phyloP scores from a whole-genome alignment of 1,140 invertebrate genomes.

The Pemphigus obesinymphae region DNA sequence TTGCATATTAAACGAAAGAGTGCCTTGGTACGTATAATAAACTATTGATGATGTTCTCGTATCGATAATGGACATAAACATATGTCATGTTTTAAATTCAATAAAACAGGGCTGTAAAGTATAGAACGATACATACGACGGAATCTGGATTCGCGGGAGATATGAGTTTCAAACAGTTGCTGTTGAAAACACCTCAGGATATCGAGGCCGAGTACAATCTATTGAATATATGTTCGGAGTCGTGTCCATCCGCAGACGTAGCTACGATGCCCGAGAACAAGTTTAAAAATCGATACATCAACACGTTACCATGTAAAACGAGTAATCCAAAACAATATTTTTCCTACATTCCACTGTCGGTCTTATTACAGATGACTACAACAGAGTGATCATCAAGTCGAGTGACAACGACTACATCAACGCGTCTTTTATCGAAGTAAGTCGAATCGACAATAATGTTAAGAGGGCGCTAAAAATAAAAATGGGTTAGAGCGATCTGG shows the following conservation, averaged over 20 bases:
- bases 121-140: background rate
- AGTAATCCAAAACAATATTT: background rate
- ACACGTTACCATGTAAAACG: conserved; percentile 31
- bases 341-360: background rate
- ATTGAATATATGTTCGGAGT: background rate
- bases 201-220: background rate
- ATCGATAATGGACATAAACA: background rate
- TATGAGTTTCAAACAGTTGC: background rate
- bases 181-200: background rate
- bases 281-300: conserved; percentile 35
- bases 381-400: conserved; percentile 18
- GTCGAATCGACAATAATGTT: too few relatives aligned
- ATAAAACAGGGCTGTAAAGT: background rate
- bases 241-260: background rate
- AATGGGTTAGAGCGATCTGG: too few relatives aligned
- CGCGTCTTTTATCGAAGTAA: conserved; percentile 40
- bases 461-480: too few relatives aligned
- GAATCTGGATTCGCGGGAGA: background rate
- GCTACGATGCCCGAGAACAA: background rate
- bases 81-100: background rate
- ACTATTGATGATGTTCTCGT: background rate
- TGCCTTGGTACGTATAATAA: background rate
- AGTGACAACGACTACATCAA: conserved; percentile 10
- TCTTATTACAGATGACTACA: conserved; percentile 21
- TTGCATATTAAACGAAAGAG: conserved; percentile 14